phyloP scores from a whole-genome alignment of 2,797 vertebrate species.

The Xerus rutilus region DNA sequence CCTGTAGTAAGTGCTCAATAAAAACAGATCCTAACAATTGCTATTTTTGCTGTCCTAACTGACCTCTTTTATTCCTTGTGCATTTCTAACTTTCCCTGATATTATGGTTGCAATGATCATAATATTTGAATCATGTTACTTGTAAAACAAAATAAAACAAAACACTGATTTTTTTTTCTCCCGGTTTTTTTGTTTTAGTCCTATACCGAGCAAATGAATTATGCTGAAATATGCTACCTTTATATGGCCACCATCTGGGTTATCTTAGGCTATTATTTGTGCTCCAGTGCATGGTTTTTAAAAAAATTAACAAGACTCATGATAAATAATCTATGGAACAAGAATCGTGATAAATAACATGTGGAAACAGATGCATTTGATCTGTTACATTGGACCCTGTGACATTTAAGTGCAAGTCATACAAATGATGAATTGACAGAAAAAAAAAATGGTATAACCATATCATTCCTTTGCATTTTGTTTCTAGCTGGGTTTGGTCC shows the following conservation, averaged over 20 bases:
- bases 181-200: constrained; percentile 20
- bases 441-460: background rate
- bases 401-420: background rate
- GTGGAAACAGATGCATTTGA: background rate
- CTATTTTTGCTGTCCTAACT: background rate
- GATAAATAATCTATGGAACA: background rate
- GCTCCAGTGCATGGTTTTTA: constrained; percentile 1
- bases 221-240: background rate
- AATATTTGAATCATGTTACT: background rate
- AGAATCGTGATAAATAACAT: background rate
- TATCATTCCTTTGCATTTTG: background rate
- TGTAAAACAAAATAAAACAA: background rate
- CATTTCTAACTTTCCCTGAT: constrained; percentile 10
- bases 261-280: constrained; percentile 48
- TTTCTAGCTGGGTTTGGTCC: background rate
- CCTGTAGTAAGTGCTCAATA: background rate
- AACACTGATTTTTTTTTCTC: background rate
- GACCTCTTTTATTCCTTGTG: background rate
- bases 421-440: background rate
- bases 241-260: constrained; percentile 25
- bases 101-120: background rate
- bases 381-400: background rate
- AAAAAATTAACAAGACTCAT: background rate
- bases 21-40: background rate
- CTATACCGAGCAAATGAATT: constrained; percentile 16